Base-by-base conservation (phyloP, 2,888 invertebrate species). In the Ernsta delagoae region DNA sequence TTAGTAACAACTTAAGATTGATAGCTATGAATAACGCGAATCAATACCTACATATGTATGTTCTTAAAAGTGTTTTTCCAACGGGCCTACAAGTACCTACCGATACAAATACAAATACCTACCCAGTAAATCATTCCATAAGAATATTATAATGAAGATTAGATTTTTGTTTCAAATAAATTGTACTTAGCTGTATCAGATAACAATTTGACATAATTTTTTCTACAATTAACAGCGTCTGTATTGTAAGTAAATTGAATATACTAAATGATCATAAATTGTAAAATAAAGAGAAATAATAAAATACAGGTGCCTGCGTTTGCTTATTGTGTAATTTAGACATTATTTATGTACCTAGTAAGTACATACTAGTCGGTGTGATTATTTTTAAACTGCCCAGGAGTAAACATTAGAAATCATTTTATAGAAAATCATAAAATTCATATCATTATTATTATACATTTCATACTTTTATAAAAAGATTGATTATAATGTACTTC, bases 331-430 rank as follows among this genome's bases (percentile, higher is more conserved):
- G 67, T 75, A 73, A 73, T 65, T 71, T 75, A 76, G 75, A 75
- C 75, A 75, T 77, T 74, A 34, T 8, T 11, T 9, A 54, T 31
- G 7, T 73, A 73, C n/a, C n/a, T n/a, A n/a, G n/a, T n/a, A n/a
- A n/a, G 71, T 73, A 73, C 73, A 70, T 72, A 75, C 76, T 78
- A 78, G 77, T 78, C 77, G 73, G 71, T 73, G 73, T 74, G 70
- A 75, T 77, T 70, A 66, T 59, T 73, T 75, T 75, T 72, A 74
- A 70, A 64, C 68, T 71, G 54, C 69, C 69, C 70, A 62, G 43
- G 53, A 45, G 39, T 59, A 59, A 11, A 54, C 5, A 50, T 68
- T 34, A 50, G 9, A 68, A 50, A 57, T 9, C 24, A 8, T 24
- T 53, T 24, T 9, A 53, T 53, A 24, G 24, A 53, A 53, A 53